Conservation (phyloP, 2,113 vertebrate species). For the Psammodynastes pulverulentus region DNA sequence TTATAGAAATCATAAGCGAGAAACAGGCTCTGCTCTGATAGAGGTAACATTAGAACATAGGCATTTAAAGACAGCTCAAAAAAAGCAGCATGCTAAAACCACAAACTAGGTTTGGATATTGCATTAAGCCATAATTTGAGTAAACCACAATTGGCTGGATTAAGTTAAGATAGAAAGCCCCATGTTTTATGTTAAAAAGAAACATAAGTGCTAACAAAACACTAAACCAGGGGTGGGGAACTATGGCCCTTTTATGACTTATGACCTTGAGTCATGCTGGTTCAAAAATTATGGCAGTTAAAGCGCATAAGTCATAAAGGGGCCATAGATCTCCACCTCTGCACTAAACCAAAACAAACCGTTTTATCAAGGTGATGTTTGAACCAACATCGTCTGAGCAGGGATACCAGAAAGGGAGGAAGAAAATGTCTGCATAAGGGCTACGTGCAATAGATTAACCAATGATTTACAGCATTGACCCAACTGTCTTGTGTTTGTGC, state of each 20-base stretch:
- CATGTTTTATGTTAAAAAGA: not conserved
- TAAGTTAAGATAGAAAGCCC: not conserved
- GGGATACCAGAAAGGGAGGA: not conserved
- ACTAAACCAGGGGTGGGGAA: not conserved
- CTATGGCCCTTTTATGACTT: not conserved
- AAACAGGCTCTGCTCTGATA: not conserved
- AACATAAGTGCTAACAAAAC: not conserved
- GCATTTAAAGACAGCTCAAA: not conserved
- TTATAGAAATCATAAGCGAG: not conserved
- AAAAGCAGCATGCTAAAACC: not conserved
- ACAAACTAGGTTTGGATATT: not conserved
- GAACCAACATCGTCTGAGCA: not conserved
- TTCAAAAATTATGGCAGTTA: not conserved
- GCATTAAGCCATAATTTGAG: not conserved
- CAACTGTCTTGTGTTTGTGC: not conserved
- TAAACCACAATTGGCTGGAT: not conserved
- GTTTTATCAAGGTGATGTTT: not conserved
- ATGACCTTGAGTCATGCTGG: not conserved
- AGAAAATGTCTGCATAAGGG: not conserved
- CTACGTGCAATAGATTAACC: not conserved
- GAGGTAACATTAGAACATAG: not conserved
- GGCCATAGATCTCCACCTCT: not conserved
- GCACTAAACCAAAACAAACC: not conserved
- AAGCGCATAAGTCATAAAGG: not conserved
- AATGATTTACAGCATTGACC: not conserved